phyloP scores from a whole-genome alignment of 2,797 vertebrate genomes.

The Anomalospiza imberbis region DNA sequence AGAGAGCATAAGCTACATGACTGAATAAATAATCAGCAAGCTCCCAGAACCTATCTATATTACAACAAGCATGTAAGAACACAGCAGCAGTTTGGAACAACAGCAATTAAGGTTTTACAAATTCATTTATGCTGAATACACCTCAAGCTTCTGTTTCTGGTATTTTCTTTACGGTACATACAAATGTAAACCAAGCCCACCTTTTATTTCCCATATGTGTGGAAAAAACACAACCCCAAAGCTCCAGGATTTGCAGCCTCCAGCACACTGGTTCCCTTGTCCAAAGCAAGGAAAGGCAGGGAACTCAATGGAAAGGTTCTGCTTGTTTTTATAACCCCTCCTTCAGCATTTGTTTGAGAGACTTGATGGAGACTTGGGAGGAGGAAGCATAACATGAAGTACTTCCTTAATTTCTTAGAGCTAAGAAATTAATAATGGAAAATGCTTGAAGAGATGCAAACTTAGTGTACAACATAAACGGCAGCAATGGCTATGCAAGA shows the following conservation, averaged over 20 bases:
- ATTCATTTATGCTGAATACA: constrained; percentile 23
- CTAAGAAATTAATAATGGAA: constrained; percentile 44
- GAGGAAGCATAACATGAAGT: constrained; percentile 26
- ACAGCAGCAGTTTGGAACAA: constrained; percentile 40
- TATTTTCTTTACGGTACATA: not conserved
- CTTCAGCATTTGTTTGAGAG: constrained; percentile 54
- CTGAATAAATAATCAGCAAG: constrained; percentile 48
- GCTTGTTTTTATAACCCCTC: constrained; percentile 70
- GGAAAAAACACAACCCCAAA: not conserved
- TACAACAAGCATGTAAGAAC: constrained; percentile 22
- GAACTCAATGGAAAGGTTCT: constrained; percentile 62
- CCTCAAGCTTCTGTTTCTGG: constrained; percentile 12
- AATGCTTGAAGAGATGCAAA: constrained; percentile 12
- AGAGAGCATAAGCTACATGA: constrained; percentile 8
- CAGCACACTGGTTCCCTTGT: constrained; percentile 69
- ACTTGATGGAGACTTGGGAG: constrained; percentile 5
- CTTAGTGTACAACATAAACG: not conserved
- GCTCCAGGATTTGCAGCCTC: constrained; percentile 21
- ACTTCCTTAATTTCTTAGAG: constrained; percentile 55
- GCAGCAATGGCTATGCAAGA: not conserved
- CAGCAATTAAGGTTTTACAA: constrained; percentile 56
- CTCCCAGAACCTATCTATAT: not conserved
- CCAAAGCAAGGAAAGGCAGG: constrained; percentile 27
- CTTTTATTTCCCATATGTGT: constrained; percentile 36
- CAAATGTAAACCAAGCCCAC: constrained; percentile 36